Evolutionary conservation across 2,797 vertebrate genomes (phyloP).

Genomic region (Salarias fasciatus): DNA sequence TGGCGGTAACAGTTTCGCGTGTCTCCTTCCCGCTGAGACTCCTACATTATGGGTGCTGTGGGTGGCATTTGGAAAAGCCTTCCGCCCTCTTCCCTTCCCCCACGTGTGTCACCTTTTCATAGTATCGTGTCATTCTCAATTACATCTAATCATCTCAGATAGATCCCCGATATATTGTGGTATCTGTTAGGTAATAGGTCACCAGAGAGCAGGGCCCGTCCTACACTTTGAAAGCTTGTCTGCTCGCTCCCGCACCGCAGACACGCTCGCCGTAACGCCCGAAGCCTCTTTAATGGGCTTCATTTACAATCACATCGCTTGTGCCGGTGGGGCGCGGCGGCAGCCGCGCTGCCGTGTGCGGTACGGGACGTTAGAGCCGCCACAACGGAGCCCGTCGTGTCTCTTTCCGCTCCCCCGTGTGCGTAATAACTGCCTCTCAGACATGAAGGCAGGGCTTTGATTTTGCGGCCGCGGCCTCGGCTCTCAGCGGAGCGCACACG

Average conservation of each 20-base stretch:
- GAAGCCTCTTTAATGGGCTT: conserved; percentile 32
- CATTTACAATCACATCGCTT: conserved; percentile 34
- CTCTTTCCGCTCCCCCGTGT: conserved; percentile 32
- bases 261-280: conserved; percentile 11
- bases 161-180: conserved; percentile 14
- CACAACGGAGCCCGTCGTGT: conserved; percentile 56
- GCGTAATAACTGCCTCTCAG: conserved; percentile 60
- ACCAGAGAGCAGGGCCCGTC: conserved; percentile 27
- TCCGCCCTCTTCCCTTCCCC: conserved; percentile 14
- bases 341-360: conserved; percentile 25
- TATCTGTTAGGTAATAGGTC: conserved; percentile 42
- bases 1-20: not conserved
- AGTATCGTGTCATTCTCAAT: conserved; percentile 27
- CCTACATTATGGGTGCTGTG: conserved; percentile 23
- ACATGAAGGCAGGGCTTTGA: conserved; percentile 68
- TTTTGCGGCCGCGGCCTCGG: conserved; percentile 58
- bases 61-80: conserved; percentile 53
- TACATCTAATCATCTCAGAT: conserved; percentile 42
- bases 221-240: conserved; percentile 8
- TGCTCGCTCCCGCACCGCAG: not conserved
- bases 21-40: conserved; percentile 1
- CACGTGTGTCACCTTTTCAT: conserved; percentile 14
- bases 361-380: conserved; percentile 39
- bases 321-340: conserved; percentile 30
- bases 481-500: conserved; percentile 61